Evolutionary conservation across 2,888 invertebrate species (phyloP).

Genomic region (Zaprionus bogoriensis): DNA sequence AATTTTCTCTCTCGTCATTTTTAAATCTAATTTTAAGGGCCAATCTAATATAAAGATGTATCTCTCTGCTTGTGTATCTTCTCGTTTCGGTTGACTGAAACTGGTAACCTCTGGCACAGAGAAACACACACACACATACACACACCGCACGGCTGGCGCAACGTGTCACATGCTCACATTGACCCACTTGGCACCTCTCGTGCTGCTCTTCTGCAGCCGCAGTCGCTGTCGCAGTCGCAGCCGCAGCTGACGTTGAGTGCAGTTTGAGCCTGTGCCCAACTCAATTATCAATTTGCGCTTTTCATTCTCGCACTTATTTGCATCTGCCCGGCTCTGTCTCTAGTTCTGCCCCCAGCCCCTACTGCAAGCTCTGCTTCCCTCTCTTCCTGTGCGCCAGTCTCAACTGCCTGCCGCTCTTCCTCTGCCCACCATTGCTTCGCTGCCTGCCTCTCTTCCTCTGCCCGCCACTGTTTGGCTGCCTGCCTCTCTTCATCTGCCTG

Average conservation of each 20-base stretch:
- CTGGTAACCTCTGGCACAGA: slow-evolving; percentile 10
- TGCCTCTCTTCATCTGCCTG: too few species aligned
- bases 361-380: background rate
- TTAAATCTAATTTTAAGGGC: too few species aligned
- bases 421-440: too few species aligned
- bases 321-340: slow-evolving; percentile 6
- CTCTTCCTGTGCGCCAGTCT: background rate
- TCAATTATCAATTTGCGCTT: slow-evolving; percentile 74
- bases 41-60: too few species aligned
- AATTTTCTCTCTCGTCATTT: too few species aligned
- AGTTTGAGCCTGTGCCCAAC: slow-evolving; percentile 72
- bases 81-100: background rate
- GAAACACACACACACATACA: background rate
- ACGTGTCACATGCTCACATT: slow-evolving; percentile 51
- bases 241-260: slow-evolving; percentile 35
- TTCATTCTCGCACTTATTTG: slow-evolving; percentile 40
- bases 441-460: background rate
- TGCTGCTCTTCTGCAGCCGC: slow-evolving; percentile 5
- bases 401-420: too few species aligned
- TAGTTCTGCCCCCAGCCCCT: background rate
- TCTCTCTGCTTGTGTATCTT: background rate
- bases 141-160: background rate
- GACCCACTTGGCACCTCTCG: slow-evolving; percentile 64
- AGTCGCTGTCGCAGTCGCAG: background rate
- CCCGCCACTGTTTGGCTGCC: too few species aligned